Percentiles rank a stretch among this genome's conserved stretches.
Evolutionary conservation across 2,797 vertebrate species (phyloP).

Genomic region (Hemibagrus guttatus): DNA sequence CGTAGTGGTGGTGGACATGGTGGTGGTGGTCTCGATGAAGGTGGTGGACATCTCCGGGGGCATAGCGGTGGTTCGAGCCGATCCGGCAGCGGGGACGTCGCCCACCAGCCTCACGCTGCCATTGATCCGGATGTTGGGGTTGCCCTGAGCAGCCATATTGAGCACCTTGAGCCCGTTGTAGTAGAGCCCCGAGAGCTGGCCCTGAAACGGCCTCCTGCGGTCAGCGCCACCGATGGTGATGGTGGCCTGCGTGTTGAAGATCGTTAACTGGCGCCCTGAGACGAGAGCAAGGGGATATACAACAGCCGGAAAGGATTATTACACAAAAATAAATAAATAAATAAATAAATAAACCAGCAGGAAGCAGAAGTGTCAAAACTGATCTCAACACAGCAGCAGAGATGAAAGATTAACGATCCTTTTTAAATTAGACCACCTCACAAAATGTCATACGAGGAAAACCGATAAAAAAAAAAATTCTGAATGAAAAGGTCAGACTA

Average conservation of each 20-base stretch:
- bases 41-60: constrained; percentile 93
- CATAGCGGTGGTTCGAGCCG: constrained; percentile 87
- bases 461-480: constrained; percentile 23
- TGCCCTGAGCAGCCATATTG: constrained; percentile 94
- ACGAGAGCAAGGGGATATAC: constrained; percentile 57
- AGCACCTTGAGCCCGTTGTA: constrained; percentile 97
- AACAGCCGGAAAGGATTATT: constrained; percentile 28
- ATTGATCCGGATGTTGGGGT: constrained; percentile 92
- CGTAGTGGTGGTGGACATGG: constrained; percentile 95
- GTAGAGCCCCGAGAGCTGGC: constrained; percentile 96
- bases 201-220: constrained; percentile 92
- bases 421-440: constrained; percentile 34
- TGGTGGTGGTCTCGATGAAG: constrained; percentile 96
- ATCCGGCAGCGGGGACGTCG: constrained; percentile 87
- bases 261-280: constrained; percentile 95
- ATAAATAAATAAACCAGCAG: neutral
- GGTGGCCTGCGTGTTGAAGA: constrained; percentile 99
- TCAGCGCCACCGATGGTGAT: constrained; percentile 93
- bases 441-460: constrained; percentile 30
- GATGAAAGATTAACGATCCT: constrained; percentile 33
- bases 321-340: neutral
- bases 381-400: constrained; percentile 4
- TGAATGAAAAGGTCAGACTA: constrained; percentile 36
- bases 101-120: constrained; percentile 97
- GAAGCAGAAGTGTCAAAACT: neutral